Percentiles rank a stretch among this genome's conserved stretches.
These are phyloP conservation scores for Pseudoips prasinana DNA, from an alignment of 2,888 invertebrate genomes.

Conservation along the genomic window DNA sequence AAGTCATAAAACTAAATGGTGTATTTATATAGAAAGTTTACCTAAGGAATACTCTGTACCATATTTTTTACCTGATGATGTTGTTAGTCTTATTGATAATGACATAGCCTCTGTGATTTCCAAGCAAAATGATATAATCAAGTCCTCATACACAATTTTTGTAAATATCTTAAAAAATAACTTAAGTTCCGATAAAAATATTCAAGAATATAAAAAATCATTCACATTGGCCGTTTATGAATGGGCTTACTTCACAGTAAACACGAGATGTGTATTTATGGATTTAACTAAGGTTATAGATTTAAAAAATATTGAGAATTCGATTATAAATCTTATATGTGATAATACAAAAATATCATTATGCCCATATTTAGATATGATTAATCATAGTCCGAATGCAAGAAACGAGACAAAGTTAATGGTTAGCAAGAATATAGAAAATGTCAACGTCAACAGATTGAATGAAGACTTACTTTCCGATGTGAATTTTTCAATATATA, in stretches of 20 bases:
- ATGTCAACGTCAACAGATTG: conserved; percentile 50
- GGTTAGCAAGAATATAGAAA: conserved; percentile 54
- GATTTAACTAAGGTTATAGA: conserved; percentile 72
- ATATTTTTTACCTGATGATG: conserved; percentile 83
- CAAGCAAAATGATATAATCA: conserved; percentile 75
- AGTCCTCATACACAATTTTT: conserved; percentile 68
- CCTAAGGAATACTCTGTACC: conserved; percentile 86
- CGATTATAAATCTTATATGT: conserved; percentile 64
- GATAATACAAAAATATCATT: conserved; percentile 87
- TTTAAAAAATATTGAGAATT: conserved; percentile 63
- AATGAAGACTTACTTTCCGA: conserved; percentile 58
- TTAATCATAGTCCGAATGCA: conserved; percentile 89
- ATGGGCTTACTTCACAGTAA: conserved; percentile 93
- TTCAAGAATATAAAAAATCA: conserved; percentile 51
- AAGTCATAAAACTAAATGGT: conserved; percentile 78
- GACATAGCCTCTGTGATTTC: conserved; percentile 77
- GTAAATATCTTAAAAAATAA: conserved; percentile 62
- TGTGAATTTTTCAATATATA: conserved; percentile 70
- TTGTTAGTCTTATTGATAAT: conserved; percentile 80
- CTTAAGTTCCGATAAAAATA: conserved; percentile 55
- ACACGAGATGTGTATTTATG: conserved; percentile 92
- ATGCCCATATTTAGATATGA: conserved; percentile 94
- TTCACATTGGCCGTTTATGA: conserved; percentile 83
- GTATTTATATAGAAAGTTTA: conserved; percentile 85
- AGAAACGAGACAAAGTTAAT: conserved; percentile 77